These are phyloP conservation scores for Lordiphosa clarofinis DNA, from an alignment of 1,140 invertebrate genomes.

Conservation along the genomic window DNA sequence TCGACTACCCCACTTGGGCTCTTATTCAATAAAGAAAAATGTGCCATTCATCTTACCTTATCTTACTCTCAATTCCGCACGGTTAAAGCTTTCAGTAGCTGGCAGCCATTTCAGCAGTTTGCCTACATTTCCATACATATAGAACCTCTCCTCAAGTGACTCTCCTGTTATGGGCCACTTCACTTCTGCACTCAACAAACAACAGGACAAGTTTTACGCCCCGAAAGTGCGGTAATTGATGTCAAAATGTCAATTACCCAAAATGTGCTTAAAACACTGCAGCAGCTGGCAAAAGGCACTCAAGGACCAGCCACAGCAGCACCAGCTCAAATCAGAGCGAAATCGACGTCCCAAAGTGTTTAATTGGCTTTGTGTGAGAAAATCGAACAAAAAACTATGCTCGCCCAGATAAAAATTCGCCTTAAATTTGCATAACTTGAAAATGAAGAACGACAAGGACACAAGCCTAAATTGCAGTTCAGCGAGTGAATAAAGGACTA, in stretches of 20 bases:
- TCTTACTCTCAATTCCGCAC: no score
- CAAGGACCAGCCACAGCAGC: constrained; percentile 16
- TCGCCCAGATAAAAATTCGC: constrained; percentile 2
- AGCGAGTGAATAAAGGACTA: constrained; percentile 5
- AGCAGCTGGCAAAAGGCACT: constrained; percentile 20
- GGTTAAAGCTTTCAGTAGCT: no score
- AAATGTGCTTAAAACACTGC: constrained; percentile 60
- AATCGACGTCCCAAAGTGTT: constrained; percentile 47
- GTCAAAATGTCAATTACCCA: constrained; percentile 65
- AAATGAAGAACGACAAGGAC: constrained; percentile 33
- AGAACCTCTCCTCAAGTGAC: neutral
- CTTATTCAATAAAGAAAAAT: no score
- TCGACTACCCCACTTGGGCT: no score
- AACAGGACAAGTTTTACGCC: constrained; percentile 26
- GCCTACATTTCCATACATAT: constrained; percentile 30
- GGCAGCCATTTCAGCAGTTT: no score
- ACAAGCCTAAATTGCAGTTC: constrained; percentile 31
- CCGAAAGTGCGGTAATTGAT: constrained; percentile 58
- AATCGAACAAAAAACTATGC: constrained; percentile 15
- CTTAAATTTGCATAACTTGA: constrained; percentile 38
- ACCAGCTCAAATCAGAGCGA: constrained; percentile 11
- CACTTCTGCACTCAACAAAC: constrained; percentile 9
- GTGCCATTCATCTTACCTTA: no score
- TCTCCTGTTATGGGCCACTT: constrained; percentile 1
- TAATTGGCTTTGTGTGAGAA: constrained; percentile 46